phyloP scores from a whole-genome alignment of 2,797 vertebrate genomes.

The Microhierax caerulescens region DNA sequence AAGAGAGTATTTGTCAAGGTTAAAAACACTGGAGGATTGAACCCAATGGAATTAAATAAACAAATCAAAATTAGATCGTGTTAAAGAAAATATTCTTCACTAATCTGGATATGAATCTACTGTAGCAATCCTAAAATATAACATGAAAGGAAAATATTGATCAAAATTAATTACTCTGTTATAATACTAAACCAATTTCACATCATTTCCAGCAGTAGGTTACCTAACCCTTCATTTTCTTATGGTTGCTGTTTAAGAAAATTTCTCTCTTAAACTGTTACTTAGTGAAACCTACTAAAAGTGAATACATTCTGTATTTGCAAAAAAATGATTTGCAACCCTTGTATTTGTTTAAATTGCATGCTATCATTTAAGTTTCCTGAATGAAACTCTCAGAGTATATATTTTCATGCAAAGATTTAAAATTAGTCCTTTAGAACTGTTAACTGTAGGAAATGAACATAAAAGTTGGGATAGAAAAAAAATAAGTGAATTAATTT shows the following conservation, averaged over 20 bases:
- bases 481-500: not conserved
- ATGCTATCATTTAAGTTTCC: not conserved
- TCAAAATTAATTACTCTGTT: not conserved
- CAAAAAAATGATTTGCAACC: not conserved
- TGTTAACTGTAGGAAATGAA: not conserved
- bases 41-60: not conserved
- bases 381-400: not conserved
- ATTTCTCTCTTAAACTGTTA: not conserved
- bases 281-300: not conserved
- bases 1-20: not conserved
- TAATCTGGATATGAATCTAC: not conserved
- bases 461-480: not conserved
- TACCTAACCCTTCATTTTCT: not conserved
- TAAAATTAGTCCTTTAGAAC: not conserved
- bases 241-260: not conserved
- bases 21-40: not conserved
- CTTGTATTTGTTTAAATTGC: not conserved
- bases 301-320: not conserved
- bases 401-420: not conserved
- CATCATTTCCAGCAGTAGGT: not conserved
- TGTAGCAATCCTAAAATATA: not conserved
- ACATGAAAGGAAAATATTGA: not conserved
- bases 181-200: not conserved
- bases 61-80: not conserved
- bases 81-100: not conserved